Evolutionary conservation across 2,888 invertebrate genomes (phyloP).

Genomic region (Cenopis cana): DNA sequence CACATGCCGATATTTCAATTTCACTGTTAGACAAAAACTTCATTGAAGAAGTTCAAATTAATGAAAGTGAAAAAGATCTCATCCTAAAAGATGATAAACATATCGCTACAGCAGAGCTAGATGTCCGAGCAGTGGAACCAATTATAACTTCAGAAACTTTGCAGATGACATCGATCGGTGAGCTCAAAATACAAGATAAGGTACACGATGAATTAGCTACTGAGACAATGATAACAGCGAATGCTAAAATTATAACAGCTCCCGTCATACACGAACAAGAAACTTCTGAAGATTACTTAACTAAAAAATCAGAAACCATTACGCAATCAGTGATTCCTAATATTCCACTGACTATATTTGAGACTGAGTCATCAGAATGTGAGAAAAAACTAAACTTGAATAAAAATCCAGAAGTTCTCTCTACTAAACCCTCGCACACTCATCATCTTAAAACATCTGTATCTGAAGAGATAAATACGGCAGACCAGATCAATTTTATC

Average conservation of each 20-base stretch:
- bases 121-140: constrained; percentile 85
- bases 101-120: constrained; percentile 83
- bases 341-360: constrained; percentile 85
- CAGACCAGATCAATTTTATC: constrained; percentile 69
- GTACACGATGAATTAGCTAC: constrained; percentile 68
- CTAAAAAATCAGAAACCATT: constrained; percentile 67
- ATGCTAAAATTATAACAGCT: constrained; percentile 87
- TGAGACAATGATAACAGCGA: constrained; percentile 84
- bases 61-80: constrained; percentile 88
- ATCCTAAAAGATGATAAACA: constrained; percentile 78
- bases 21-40: constrained; percentile 85
- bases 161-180: constrained; percentile 70
- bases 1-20: constrained; percentile 79
- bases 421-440: constrained; percentile 60
- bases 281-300: constrained; percentile 60
- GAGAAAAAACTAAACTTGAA: constrained; percentile 83
- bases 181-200: constrained; percentile 84
- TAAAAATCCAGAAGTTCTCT: constrained; percentile 57
- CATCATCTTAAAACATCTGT: constrained; percentile 75
- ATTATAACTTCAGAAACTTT: constrained; percentile 84
- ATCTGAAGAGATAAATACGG: constrained; percentile 75
- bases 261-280: constrained; percentile 88
- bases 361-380: constrained; percentile 87
- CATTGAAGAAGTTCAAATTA: constrained; percentile 84
- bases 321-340: constrained; percentile 83